Evolutionary conservation across 2,888 invertebrate genomes (phyloP).

Genomic region (Crioceris asparagi): DNA sequence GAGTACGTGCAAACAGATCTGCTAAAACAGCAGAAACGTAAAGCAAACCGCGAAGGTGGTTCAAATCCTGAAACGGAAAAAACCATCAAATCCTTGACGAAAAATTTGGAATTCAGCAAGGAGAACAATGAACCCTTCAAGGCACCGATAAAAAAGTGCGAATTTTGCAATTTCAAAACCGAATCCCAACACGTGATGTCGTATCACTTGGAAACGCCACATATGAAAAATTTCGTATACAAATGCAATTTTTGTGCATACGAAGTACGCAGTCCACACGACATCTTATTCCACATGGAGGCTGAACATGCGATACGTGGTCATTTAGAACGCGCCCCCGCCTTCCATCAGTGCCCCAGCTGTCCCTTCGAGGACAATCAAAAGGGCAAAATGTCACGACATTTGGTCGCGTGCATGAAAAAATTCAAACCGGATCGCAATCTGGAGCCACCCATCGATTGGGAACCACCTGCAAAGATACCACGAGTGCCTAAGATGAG

Average conservation of each 20-base stretch:
- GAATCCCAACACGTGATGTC: conserved; percentile 76
- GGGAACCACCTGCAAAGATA: conserved; percentile 91
- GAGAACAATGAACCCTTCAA: conserved; percentile 66
- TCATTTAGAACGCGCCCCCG: conserved; percentile 71
- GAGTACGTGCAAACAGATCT: conserved; percentile 91
- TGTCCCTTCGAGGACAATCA: conserved; percentile 92
- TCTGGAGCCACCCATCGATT: conserved; percentile 75
- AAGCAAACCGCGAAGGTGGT: conserved; percentile 61
- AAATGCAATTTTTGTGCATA: conserved; percentile 48
- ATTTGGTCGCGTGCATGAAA: conserved; percentile 77
- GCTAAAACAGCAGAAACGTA: conserved; percentile 74
- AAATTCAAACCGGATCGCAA: conserved; percentile 83
- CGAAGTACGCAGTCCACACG: conserved; percentile 65
- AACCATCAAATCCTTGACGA: conserved; percentile 71
- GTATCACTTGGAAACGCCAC: conserved; percentile 82
- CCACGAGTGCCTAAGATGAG: conserved; percentile 53
- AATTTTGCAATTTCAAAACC: conserved; percentile 81
- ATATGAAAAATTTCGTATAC: conserved; percentile 78
- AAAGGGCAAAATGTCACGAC: conserved; percentile 80
- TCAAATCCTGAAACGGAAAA: conserved; percentile 59
- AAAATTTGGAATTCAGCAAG: conserved; percentile 76
- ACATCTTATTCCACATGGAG: conserved; percentile 87
- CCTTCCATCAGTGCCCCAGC: conserved; percentile 84
- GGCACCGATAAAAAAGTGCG: conserved; percentile 70
- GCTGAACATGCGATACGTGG: conserved; percentile 77